A percentile compares a stretch with the other conserved stretches of the same genome.
Evolutionary conservation across 2,797 vertebrate species (phyloP).

Genomic region (Distichodus sexfasciatus): DNA sequence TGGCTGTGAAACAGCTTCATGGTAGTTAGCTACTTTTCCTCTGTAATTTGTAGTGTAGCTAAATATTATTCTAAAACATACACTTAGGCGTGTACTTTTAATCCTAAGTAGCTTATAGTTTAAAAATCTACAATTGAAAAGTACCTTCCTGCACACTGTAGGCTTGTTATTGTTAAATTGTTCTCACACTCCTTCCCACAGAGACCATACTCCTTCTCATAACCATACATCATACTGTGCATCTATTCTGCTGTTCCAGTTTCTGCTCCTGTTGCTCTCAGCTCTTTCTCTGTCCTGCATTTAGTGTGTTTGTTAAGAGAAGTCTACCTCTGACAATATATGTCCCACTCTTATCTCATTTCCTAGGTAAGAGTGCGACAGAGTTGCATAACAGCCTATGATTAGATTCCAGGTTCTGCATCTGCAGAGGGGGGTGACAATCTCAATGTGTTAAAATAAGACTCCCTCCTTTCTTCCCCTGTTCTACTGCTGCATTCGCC

Average conservation of each 20-base stretch:
- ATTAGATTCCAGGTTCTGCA: constrained; percentile 30
- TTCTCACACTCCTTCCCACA: neutral
- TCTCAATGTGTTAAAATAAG: neutral
- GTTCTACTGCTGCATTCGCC: neutral
- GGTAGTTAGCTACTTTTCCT: no score
- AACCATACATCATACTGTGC: neutral
- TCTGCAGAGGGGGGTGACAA: constrained; percentile 23
- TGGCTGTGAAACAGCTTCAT: no score
- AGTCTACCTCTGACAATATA: constrained; percentile 15
- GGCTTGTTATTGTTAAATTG: neutral
- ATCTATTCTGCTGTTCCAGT: constrained; percentile 4
- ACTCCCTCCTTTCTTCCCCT: neutral
- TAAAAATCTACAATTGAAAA: no score
- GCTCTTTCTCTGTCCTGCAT: neutral
- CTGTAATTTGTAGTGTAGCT: no score
- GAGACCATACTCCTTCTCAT: neutral
- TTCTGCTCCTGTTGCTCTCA: constrained; percentile 1
- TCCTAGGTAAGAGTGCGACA: neutral
- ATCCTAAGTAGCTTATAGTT: no score
- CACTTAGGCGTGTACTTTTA: no score
- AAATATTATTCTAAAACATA: no score
- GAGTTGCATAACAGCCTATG: constrained; percentile 41
- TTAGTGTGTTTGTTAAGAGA: neutral
- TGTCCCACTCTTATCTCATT: constrained; percentile 32
- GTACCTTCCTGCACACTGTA: neutral